A percentile compares a stretch with the other conserved stretches of the same genome.
Evolutionary conservation across 1,140 invertebrate genomes (phyloP).

Genomic region (Scaptomyza pallida): DNA sequence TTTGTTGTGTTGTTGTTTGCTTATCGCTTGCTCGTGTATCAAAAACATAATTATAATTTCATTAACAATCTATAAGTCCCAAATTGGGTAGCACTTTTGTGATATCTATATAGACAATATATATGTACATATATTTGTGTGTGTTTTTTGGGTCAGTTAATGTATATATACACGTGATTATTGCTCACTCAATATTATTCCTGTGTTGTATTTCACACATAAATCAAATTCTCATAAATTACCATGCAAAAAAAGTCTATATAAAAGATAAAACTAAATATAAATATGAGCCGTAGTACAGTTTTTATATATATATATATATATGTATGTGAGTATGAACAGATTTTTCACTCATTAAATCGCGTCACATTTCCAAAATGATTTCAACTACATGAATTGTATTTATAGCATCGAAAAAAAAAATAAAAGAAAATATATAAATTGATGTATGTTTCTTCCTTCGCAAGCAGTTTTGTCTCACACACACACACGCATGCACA

Average conservation of each 20-base stretch:
- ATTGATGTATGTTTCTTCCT: constrained; percentile 27
- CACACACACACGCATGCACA: constrained; percentile 3
- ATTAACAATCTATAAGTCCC: constrained; percentile 80
- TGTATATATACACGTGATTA: constrained; percentile 47
- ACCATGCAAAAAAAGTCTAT: constrained; percentile 12
- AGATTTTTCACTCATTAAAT: constrained; percentile 65
- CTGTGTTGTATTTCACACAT: constrained; percentile 1
- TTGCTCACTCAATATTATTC: constrained; percentile 18
- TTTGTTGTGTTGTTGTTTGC: neutral
- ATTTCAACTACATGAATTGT: constrained; percentile 36
- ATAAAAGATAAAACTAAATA: constrained; percentile 25
- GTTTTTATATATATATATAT: constrained; percentile 3
- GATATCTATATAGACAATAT: constrained; percentile 30
- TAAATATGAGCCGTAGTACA: constrained; percentile 35
- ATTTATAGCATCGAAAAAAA: constrained; percentile 24
- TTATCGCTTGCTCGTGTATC: constrained; percentile 7
- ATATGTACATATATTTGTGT: neutral
- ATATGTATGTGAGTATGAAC: constrained; percentile 22
- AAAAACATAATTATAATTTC: constrained; percentile 78
- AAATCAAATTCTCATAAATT: constrained; percentile 27
- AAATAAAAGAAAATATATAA: constrained; percentile 35
- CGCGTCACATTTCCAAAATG: constrained; percentile 65
- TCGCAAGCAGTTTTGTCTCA: constrained; percentile 12
- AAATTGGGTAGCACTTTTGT: constrained; percentile 60
- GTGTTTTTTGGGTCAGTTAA: constrained; percentile 16